A percentile compares a stretch with the other conserved stretches of the same genome.
Conservation (phyloP, 37 sponge, comb jelly and placozoan genomes). For the Chondrosia reniformis region DNA sequence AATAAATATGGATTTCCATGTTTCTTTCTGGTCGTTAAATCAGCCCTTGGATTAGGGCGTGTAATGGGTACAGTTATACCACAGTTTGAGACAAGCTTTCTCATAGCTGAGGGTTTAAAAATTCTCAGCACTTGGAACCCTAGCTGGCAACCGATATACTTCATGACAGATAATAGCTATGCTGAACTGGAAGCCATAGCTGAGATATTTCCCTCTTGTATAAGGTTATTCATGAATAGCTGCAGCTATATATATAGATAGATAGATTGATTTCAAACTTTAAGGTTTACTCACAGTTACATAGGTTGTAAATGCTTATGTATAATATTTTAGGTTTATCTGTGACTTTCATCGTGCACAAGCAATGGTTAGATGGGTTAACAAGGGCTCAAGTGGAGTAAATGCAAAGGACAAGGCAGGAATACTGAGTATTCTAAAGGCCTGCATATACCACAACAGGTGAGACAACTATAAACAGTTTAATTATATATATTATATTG, state of each 20-base stretch:
- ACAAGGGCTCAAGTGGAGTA: neutral
- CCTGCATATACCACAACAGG: no score
- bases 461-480: no score
- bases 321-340: neutral
- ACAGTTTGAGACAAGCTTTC: slow-evolving; percentile 28
- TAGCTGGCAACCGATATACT: slow-evolving; percentile 22
- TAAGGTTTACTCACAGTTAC: neutral
- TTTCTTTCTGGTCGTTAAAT: slow-evolving; percentile 43
- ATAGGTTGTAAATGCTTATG: no score
- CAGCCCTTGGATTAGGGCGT: slow-evolving; percentile 30
- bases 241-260: neutral
- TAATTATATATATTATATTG: no score
- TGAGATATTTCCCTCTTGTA: neutral
- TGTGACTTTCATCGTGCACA: neutral
- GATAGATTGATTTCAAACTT: neutral
- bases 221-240: neutral
- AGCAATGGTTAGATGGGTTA: neutral
- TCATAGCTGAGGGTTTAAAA: slow-evolving; percentile 23
- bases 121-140: slow-evolving; percentile 31
- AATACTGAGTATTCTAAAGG: neutral
- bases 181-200: slow-evolving; percentile 14
- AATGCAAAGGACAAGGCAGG: neutral
- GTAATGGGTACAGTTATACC: slow-evolving; percentile 43
- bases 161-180: slow-evolving; percentile 40
- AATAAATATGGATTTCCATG: slow-evolving; percentile 46